Evolutionary conservation across 1,140 invertebrate genomes (phyloP), one percentile per base, ranked within the genome.

Genomic region (Grapholita molesta): DNA sequence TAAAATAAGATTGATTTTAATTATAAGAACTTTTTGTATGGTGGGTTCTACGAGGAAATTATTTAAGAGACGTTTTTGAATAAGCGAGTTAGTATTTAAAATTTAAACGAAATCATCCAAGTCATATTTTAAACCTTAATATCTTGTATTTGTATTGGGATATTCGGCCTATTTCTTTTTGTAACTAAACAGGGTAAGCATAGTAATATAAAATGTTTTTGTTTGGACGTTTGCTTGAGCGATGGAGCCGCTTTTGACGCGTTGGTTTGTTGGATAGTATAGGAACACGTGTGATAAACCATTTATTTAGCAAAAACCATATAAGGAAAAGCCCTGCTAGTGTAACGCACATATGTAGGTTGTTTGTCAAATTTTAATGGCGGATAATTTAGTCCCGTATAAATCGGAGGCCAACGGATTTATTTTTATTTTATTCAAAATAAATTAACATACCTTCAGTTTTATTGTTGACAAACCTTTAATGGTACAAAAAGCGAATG

Each of bases 151-250:
- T 53, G 53, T 55, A 55, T 61, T 28, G 25, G 11, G 25, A 61
- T 30, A 70, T 32, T 78, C 72, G 77, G 76, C 78, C 75, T 83
- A 77, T 78, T 79, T 73, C 66, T 72, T 52, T 68, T 66, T 57
- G 65, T 70, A 82, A 78, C 69, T 83, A 74, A 80, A 86, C 84
- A 86, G 84, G 84, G 84, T 86, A 86, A 82, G 55, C 55, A 32
- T 61, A 61, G 77, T 77, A 71, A 78, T 70, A 72, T 77, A 73
- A 70, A 33, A 61, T 28, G 55, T 61, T 28, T 61, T 55, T 61
- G 25, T 61, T 61, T 61, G 9, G 25, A 61, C 3, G 55, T 61
- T 61, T 61, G 55, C 55, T 61, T 61, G 55, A 28, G 55, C 55
- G 28, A 28, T 28, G n/a, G 15, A 61, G 25, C 24, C 53, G 53